These are phyloP conservation scores for Melanerpes aurifrons DNA, from an alignment of 2,113 vertebrate species.

Conservation along the genomic window DNA sequence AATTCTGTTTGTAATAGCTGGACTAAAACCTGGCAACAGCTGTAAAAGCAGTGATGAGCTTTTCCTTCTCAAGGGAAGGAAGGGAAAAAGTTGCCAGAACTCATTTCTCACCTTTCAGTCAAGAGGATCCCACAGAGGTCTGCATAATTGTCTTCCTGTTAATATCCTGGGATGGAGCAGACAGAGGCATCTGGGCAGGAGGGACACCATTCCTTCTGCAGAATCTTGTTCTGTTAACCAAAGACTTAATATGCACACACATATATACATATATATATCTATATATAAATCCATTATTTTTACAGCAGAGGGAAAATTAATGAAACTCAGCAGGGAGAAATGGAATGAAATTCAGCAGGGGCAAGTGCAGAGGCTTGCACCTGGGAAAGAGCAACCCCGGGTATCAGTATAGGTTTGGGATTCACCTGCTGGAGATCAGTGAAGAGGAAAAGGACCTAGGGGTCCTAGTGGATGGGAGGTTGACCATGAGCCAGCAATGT, in stretches of 20 bases:
- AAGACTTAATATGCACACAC: neutral
- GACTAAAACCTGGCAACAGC: neutral
- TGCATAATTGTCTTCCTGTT: neutral
- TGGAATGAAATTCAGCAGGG: too few species aligned
- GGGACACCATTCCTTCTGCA: neutral
- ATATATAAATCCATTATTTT: neutral
- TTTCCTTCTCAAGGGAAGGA: neutral
- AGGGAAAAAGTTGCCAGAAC: neutral
- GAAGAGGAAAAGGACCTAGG: too few species aligned
- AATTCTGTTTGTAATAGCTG: neutral
- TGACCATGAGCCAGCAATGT: too few species aligned
- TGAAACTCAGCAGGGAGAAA: too few species aligned
- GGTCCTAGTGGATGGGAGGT: too few species aligned
- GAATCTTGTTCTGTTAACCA: neutral
- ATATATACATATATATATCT: too few species aligned
- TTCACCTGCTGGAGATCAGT: too few species aligned
- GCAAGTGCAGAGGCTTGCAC: too few species aligned
- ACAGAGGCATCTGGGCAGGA: neutral
- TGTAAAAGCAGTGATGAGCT: neutral
- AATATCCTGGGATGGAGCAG: neutral
- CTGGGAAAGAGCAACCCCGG: too few species aligned
- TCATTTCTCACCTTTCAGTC: neutral
- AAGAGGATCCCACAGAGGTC: neutral
- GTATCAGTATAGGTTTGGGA: too few species aligned
- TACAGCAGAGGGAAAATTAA: neutral